Evolutionary conservation across 2,113 vertebrate genomes (phyloP).

Genomic region (Osmerus mordax): DNA sequence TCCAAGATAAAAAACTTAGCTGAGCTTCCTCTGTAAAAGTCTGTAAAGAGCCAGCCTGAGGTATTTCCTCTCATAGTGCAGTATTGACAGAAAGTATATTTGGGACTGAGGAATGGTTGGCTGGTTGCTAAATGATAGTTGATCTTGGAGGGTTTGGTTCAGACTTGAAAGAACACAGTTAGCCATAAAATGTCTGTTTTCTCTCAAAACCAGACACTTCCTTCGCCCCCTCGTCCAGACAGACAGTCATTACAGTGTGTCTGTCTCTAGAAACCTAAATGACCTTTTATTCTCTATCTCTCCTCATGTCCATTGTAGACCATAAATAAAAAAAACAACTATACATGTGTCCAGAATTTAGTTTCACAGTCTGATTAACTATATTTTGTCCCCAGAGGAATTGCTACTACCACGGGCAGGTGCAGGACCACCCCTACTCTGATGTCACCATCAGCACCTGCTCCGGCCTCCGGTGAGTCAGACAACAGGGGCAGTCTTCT

Average conservation of each 20-base stretch:
- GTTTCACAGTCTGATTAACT: neutral
- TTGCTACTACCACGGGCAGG: constrained; percentile 77
- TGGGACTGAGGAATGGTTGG: constrained; percentile 28
- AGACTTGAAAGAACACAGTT: constrained; percentile 17
- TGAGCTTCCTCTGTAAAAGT: too few relatives aligned
- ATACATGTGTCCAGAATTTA: neutral
- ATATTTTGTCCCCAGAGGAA: constrained; percentile 58
- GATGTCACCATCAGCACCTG: constrained; percentile 74
- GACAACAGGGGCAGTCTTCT: constrained; percentile 31
- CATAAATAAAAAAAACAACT: neutral
- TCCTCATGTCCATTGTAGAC: neutral
- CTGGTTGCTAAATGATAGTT: constrained; percentile 21
- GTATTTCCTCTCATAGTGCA: constrained; percentile 24
- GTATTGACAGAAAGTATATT: constrained; percentile 8
- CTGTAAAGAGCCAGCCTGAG: neutral
- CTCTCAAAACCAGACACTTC: constrained; percentile 48
- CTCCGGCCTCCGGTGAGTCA: constrained; percentile 72
- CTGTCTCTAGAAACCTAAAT: constrained; percentile 26
- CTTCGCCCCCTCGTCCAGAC: constrained; percentile 39
- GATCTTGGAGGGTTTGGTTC: constrained; percentile 30
- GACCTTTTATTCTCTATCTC: neutral
- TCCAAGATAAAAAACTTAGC: too few relatives aligned
- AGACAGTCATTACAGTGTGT: constrained; percentile 29
- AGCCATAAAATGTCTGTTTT: constrained; percentile 48
- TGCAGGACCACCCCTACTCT: constrained; percentile 60